phyloP scores from a whole-genome alignment of 2,888 invertebrate species.

The Drosophila merina region DNA sequence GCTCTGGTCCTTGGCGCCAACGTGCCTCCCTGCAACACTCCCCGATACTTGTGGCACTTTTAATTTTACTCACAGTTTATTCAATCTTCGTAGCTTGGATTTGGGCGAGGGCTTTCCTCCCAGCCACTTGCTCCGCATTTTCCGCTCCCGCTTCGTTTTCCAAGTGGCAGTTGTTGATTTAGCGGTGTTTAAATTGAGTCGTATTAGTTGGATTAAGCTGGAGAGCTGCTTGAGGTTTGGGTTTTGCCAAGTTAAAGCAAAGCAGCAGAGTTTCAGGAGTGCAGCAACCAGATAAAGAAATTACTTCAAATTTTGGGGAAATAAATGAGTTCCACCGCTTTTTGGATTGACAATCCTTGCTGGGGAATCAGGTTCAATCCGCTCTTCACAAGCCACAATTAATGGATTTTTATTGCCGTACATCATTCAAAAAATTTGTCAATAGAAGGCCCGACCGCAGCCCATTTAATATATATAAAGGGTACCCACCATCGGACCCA shows the following conservation, averaged over 20 bases:
- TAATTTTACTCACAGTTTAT: conserved; percentile 78
- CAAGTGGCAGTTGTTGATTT: conserved; percentile 78
- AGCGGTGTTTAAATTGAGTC: conserved; percentile 79
- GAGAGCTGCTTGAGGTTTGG: conserved; percentile 60
- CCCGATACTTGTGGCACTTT: conserved; percentile 62
- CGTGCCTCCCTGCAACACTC: neutral
- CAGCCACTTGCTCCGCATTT: conserved; percentile 10
- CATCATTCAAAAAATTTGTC: conserved; percentile 76
- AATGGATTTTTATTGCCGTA: conserved; percentile 69
- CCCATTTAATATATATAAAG: conserved; percentile 64
- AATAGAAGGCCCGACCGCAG: conserved; percentile 70
- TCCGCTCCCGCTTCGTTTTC: conserved; percentile 32
- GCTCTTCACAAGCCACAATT: conserved; percentile 50
- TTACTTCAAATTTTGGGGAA: neutral
- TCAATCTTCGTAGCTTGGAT: conserved; percentile 81
- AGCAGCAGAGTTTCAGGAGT: neutral
- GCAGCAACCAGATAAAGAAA: neutral
- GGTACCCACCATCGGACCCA: conserved; percentile 38
- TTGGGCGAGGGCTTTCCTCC: conserved; percentile 33
- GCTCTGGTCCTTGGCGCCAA: conserved; percentile 34
- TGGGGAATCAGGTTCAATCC: conserved; percentile 9
- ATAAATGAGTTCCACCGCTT: neutral
- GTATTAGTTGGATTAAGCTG: conserved; percentile 71
- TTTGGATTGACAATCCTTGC: neutral
- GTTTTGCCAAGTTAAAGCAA: conserved; percentile 7